A percentile compares a stretch with the other conserved stretches of the same genome.
These are phyloP conservation scores for Aphaenogaster floridana DNA, from an alignment of 1,140 invertebrate genomes.

Conservation along the genomic window DNA sequence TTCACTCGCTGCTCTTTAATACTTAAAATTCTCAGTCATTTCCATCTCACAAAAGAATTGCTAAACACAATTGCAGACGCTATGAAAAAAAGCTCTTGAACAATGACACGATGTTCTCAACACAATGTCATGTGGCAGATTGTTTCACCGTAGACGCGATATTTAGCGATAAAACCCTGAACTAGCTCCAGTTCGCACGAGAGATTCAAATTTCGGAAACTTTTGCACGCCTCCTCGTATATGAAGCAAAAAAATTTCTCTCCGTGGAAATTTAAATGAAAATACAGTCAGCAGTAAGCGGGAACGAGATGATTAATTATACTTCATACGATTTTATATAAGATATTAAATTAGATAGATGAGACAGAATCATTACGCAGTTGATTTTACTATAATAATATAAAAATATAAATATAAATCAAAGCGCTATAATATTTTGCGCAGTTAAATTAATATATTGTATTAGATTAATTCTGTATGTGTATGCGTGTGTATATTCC, in stretches of 20 bases:
- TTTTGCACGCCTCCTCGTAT: not conserved
- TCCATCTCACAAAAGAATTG: no score
- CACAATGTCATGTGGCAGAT: no score
- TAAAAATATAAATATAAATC: not conserved
- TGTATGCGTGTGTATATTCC: not conserved
- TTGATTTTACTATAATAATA: not conserved
- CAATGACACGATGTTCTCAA: no score
- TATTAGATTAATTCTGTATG: slow-evolving; percentile 9
- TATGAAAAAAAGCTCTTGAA: no score
- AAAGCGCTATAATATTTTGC: not conserved
- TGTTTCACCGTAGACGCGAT: no score
- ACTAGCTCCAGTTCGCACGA: no score
- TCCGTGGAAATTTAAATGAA: not conserved
- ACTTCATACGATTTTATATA: not conserved
- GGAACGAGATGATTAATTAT: not conserved
- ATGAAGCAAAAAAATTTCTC: not conserved
- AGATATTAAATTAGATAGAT: not conserved
- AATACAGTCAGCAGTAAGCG: not conserved
- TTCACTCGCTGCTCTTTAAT: no score
- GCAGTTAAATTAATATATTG: not conserved
- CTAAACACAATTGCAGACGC: no score
- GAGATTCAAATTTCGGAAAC: no score
- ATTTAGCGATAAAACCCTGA: no score
- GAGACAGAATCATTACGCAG: not conserved
- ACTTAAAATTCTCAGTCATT: no score